Evolutionary conservation across 92 coral and sea anemone genomes (phyloP).

Genomic region (Epizoanthus scotinus): DNA sequence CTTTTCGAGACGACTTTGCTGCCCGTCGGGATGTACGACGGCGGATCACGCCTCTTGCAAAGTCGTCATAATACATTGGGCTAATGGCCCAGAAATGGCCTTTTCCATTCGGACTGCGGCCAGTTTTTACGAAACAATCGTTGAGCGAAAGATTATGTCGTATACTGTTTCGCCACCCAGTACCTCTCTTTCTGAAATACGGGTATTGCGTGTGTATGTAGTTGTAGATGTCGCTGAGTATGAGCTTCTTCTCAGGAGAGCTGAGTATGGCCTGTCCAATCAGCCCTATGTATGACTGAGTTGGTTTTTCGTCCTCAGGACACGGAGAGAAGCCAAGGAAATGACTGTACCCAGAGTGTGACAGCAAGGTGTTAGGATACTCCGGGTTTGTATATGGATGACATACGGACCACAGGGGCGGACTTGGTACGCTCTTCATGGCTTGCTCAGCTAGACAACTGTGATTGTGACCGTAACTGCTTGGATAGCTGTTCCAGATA

Average conservation of each 20-base stretch:
- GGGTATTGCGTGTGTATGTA: conserved; percentile 81
- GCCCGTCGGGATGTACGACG: conserved; percentile 52
- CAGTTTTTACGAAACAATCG: conserved; percentile 87
- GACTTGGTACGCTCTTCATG: background rate
- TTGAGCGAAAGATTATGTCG: conserved; percentile 84
- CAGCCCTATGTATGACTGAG: conserved; percentile 87
- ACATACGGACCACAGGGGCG: conserved; percentile 43
- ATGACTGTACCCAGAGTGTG: conserved; percentile 35
- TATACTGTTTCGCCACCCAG: conserved; percentile 92
- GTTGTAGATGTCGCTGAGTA: conserved; percentile 88
- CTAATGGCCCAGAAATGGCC: conserved; percentile 95
- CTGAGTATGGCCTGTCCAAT: conserved; percentile 87
- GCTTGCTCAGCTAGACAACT: conserved; percentile 8
- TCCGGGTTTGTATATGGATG: conserved; percentile 49
- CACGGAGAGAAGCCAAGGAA: conserved; percentile 53
- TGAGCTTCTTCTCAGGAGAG: conserved; percentile 80
- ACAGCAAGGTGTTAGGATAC: conserved; percentile 45
- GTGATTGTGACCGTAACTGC: background rate
- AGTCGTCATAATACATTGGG: conserved; percentile 77
- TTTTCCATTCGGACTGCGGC: conserved; percentile 90
- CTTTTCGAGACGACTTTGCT: conserved; percentile 38
- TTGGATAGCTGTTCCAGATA: conserved; percentile 24
- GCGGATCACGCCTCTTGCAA: conserved; percentile 82
- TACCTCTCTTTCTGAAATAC: conserved; percentile 84
- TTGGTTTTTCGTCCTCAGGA: conserved; percentile 84